Conservation (phyloP, 2,888 invertebrate species). For the Scaptodrosophila latifasciaeformis region DNA sequence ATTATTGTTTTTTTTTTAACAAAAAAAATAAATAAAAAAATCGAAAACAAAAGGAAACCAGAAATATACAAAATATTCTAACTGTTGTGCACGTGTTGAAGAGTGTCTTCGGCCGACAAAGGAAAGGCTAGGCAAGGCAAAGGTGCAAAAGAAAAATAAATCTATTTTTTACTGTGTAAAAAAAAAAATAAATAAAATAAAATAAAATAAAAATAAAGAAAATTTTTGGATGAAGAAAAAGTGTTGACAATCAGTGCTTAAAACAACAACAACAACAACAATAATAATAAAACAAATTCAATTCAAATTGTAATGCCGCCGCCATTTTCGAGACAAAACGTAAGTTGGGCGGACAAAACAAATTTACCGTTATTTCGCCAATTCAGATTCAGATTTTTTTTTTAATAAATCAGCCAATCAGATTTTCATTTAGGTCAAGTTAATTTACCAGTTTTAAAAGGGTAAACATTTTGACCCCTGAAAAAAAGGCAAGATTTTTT, state of each 20-base stretch:
- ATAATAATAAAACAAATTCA: constrained; percentile 13
- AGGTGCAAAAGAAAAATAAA: background rate
- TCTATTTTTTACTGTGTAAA: no score
- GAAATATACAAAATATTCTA: background rate
- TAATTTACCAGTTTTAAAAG: no score
- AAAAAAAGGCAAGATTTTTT: no score
- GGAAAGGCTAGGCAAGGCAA: background rate
- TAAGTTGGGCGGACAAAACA: no score
- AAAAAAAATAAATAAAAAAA: constrained; percentile 21
- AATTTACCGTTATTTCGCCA: no score
- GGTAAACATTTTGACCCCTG: background rate
- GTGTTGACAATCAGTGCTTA: constrained; percentile 23
- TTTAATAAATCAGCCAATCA: no score
- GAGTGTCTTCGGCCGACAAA: no score
- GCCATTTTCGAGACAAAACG: constrained; percentile 22
- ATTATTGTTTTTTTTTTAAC: no score
- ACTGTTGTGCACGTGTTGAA: no score
- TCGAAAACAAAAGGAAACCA: constrained; percentile 2
- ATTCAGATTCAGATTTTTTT: no score
- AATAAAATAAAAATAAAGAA: background rate
- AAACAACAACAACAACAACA: background rate
- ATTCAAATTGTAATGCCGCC: constrained; percentile 51
- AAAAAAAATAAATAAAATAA: constrained; percentile 11
- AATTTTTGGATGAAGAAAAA: background rate
- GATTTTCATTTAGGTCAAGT: no score